Conservation (phyloP, 2,113 vertebrate genomes). For the Guaruba guarouba region DNA sequence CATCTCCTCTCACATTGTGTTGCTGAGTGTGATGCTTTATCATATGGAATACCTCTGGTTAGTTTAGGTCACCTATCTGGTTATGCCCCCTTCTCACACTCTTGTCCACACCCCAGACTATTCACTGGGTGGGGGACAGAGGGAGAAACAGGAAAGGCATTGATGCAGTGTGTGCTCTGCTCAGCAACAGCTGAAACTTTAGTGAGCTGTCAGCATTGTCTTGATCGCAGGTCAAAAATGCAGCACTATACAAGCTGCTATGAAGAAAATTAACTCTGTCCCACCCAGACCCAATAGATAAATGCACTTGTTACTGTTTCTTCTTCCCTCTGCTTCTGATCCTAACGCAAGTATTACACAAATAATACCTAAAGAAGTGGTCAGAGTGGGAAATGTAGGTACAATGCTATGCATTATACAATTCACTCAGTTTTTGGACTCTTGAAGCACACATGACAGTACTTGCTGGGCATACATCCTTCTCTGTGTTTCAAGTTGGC, state of each 20-base stretch:
- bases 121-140: not conserved
- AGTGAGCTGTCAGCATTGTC: not conserved
- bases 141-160: not conserved
- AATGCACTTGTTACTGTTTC: not conserved
- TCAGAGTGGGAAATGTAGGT: not conserved
- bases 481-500: not conserved
- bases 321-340: not conserved
- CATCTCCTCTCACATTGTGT: accelerated
- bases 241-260: not conserved
- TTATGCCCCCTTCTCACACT: not conserved
- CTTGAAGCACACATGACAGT: not conserved
- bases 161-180: not conserved
- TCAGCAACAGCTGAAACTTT: not conserved
- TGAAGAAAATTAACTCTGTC: not conserved
- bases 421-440: not conserved
- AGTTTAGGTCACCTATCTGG: not conserved
- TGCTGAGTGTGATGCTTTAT: not conserved
- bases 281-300: not conserved
- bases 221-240: not conserved
- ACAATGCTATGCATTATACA: not conserved
- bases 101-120: not conserved
- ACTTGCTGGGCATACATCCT: not conserved
- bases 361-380: not conserved
- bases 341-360: not conserved
- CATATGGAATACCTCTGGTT: not conserved